Conservation (phyloP, 2,888 invertebrate species). For the Saturnia japonica region DNA sequence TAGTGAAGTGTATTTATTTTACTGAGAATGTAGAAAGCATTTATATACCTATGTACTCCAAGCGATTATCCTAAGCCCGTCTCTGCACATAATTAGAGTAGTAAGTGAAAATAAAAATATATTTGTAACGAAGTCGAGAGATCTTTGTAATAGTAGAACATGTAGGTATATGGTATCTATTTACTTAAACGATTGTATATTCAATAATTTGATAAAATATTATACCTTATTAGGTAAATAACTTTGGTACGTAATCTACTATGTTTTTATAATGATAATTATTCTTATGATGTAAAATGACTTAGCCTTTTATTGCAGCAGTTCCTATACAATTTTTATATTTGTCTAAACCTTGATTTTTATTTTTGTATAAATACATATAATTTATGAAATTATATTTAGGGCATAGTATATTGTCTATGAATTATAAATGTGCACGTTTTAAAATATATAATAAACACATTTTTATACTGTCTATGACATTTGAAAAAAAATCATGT, state of each 20-base stretch:
- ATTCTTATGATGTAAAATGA: constrained; percentile 22
- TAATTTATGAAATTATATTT: background rate
- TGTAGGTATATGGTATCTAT: background rate
- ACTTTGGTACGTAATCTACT: constrained; percentile 34
- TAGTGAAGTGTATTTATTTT: background rate
- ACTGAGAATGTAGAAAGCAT: background rate
- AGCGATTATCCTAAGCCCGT: background rate
- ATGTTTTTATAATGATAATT: constrained; percentile 23
- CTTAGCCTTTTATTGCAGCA: constrained; percentile 40
- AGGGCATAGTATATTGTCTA: background rate
- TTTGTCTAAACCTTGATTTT: constrained; percentile 11
- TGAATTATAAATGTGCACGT: background rate
- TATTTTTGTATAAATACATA: constrained; percentile 14
- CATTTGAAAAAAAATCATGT: background rate
- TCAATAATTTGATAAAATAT: constrained; percentile 6
- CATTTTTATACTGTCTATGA: background rate
- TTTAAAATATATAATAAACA: background rate
- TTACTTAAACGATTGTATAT: background rate
- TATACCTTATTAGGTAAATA: constrained; percentile 36
- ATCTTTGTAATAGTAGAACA: constrained; percentile 2
- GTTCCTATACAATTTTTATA: constrained; percentile 46
- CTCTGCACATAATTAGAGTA: background rate
- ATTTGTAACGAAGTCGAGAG: background rate
- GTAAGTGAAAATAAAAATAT: background rate
- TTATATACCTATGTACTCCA: background rate